Evolutionary conservation across 1,140 invertebrate genomes (phyloP).

Genomic region (Archegozetes longisetosus): DNA sequence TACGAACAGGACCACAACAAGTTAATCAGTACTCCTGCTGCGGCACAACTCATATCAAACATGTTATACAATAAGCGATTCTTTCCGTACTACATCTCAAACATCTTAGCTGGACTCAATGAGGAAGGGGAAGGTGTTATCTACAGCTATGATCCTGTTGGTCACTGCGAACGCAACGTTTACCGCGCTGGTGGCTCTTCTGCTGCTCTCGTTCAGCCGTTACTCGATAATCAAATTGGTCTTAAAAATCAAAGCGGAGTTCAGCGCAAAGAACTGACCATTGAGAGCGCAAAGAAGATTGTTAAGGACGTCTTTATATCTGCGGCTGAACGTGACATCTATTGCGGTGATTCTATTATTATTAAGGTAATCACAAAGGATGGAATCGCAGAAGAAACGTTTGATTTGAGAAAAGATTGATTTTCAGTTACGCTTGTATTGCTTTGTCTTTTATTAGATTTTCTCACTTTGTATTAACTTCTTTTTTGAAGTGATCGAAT

Average conservation of each 20-base stretch:
- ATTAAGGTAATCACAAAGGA: conserved; percentile 81
- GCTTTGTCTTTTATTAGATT: too few relatives aligned
- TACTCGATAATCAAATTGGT: conserved; percentile 79
- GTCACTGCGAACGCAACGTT: conserved; percentile 62
- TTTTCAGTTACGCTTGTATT: too few relatives aligned
- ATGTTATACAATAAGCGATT: conserved; percentile 93
- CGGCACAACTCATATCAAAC: conserved; percentile 86
- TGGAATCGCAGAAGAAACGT: conserved; percentile 41
- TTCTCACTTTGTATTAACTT: too few relatives aligned
- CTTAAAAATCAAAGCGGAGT: conserved; percentile 61
- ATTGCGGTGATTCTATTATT: conserved; percentile 78
- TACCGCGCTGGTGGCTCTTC: conserved; percentile 72
- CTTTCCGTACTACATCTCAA: conserved; percentile 95
- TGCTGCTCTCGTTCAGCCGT: conserved; percentile 57
- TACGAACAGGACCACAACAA: conserved; percentile 91
- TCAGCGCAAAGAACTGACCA: conserved; percentile 36
- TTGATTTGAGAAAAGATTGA: conserved; percentile 26
- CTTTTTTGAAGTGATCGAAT: too few relatives aligned
- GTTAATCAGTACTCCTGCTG: conserved; percentile 73
- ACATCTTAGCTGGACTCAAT: conserved; percentile 72
- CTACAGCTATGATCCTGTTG: conserved; percentile 32
- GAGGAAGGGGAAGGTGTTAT: conserved; percentile 32
- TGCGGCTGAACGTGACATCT: conserved; percentile 90
- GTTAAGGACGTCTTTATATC: conserved; percentile 92
- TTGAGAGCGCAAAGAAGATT: conserved; percentile 61